Evolutionary conservation across 2,113 vertebrate species (phyloP).

Genomic region (Lagopus leucura): DNA sequence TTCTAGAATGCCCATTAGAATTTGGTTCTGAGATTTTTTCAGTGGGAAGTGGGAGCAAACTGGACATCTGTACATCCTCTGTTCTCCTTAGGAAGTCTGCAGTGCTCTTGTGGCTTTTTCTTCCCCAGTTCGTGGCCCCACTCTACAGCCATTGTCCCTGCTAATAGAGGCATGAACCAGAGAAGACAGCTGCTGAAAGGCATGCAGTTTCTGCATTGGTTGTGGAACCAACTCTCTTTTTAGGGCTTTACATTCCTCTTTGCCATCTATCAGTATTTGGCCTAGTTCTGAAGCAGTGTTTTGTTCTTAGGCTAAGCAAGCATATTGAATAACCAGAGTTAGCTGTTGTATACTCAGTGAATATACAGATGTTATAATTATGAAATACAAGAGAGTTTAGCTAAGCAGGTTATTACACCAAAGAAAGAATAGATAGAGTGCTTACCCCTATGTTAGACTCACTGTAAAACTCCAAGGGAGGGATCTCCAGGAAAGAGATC

Average conservation of each 20-base stretch:
- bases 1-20: not conserved
- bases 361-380: too few species aligned
- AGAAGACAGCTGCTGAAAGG: not conserved
- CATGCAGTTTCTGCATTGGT: fast-evolving
- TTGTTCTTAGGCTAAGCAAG: not conserved
- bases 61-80: not conserved
- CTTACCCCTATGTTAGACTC: too few species aligned
- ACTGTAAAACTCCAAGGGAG: too few species aligned
- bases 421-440: too few species aligned
- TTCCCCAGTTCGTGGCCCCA: not conserved
- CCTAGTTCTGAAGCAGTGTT: not conserved
- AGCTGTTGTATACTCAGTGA: not conserved
- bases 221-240: not conserved
- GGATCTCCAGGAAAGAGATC: too few species aligned
- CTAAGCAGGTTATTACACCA: too few species aligned
- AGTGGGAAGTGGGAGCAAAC: not conserved
- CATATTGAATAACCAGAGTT: not conserved
- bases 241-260: not conserved
- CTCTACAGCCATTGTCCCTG: not conserved
- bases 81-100: not conserved
- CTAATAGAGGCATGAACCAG: not conserved
- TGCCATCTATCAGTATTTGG: not conserved
- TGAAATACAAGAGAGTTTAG: too few species aligned
- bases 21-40: not conserved
- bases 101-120: not conserved